These are phyloP conservation scores for Aurelia sp. DNA, from an alignment of 30 jellyfish, hydroid and myxozoan genomes.

Conservation along the genomic window DNA sequence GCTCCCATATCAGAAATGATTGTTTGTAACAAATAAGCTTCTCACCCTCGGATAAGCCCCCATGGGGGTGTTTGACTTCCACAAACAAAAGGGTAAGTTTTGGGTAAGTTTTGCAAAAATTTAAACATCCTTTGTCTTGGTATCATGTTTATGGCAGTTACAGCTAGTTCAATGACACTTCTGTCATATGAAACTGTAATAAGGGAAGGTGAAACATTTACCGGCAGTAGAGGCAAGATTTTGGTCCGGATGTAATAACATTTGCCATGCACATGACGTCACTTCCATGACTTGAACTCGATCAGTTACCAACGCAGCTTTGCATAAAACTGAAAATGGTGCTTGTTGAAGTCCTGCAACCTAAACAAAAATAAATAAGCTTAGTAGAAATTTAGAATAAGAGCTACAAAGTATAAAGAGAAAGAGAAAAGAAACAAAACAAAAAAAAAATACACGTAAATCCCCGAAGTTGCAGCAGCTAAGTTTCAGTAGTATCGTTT, in stretches of 20 bases:
- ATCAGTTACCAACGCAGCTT: constrained; percentile 90
- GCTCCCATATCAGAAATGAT: no score
- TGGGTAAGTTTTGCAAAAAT: not conserved
- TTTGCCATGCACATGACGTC: constrained; percentile 89
- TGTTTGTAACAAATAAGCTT: no score
- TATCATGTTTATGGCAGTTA: not conserved
- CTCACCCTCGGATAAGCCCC: no score
- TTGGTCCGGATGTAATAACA: constrained; percentile 76
- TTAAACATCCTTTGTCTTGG: not conserved
- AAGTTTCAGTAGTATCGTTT: no score
- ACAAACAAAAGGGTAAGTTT: no score
- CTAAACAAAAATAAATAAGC: constrained; percentile 13
- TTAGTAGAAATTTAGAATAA: not conserved
- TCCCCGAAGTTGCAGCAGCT: no score
- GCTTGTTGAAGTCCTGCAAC: constrained; percentile 69
- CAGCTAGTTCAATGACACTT: not conserved
- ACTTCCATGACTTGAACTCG: constrained; percentile 68
- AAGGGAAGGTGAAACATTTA: not conserved
- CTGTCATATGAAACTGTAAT: no score
- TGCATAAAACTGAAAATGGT: constrained; percentile 85
- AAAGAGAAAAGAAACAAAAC: no score
- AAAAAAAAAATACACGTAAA: no score
- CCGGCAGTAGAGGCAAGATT: constrained; percentile 91
- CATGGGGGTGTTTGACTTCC: no score
- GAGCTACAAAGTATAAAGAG: no score